Base-by-base conservation (phyloP, 2,888 invertebrate genomes). In the Agrilus biguttatus region DNA sequence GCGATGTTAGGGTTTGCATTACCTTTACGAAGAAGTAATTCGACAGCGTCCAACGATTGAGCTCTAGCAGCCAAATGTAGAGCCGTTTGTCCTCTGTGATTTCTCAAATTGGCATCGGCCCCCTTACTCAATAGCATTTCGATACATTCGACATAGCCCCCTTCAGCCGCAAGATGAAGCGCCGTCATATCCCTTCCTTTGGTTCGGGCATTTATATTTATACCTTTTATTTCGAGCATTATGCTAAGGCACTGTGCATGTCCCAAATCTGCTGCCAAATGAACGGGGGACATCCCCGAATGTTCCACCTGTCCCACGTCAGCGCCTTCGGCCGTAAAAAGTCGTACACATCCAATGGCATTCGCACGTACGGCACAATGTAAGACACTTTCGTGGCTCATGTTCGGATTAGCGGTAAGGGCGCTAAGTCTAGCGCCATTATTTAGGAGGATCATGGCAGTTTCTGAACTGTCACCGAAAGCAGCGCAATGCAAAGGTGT, bases 401-500 rank as follows among this genome's bases (percentile, higher is more conserved):
- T 65, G 44, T 56, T 67, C 5, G 63, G 58, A 28, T 67, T 80
- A 19, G 77, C 78, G 36, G 82, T 77, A 43, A 80, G 70, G 47
- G 76, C 74, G 48, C 70, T 66, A 39, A 86, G 77, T 47, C 76
- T 73, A 41, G 86, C 80, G 14, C 81, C 82, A 49, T 74, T 75
- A 48, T 75, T 76, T 47, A 90, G 73, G 46, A 92, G 74, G 57
- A 87, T 74, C 63, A 78, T 79, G 43, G 85, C 82, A 12, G 87
- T 86, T 56, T 83, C 80, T 41, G 80, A 75, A 47, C 88, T 81
- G 58, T 90, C 86, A 12, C 90, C 87, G 66, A 89, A 88, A 32
- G 90, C 89, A 12, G 91, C 87, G 60, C 87, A 89, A 63, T 93
- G 91, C 45, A 92, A 72, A 1, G 91, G 88, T 37, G 83, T 82